Evolutionary conservation across 2,113 vertebrate genomes (phyloP), one percentile per base, ranked within the genome.

Genomic region (Morone saxatilis): DNA sequence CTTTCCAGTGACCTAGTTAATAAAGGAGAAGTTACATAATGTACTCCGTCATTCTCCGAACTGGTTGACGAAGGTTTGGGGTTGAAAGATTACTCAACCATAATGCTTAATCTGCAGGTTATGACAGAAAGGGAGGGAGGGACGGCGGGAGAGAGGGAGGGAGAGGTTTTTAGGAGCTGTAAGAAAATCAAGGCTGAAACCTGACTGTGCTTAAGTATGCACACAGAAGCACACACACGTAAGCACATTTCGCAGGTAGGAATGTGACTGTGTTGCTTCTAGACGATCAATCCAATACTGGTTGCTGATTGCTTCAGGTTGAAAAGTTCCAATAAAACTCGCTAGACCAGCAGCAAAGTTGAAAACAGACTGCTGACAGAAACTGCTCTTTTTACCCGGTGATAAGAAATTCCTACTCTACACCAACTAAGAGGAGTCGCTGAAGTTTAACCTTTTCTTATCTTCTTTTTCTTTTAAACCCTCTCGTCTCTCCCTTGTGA

Each of bases 71-170:
- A 87, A 80, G 76, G 82, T 76, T 81, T 80, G 54, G 66, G 59
- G 83, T 85, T 90, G 75, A 88, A 87, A n/a, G 78, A 88, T 93
- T 94, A 80, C 91, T 91, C 84, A 88, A 87, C 72, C 59, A 7
- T 45, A 76, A 81, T 76, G 78, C 86, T 75, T 89, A 86, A 93
- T 91, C 91, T 59, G 41, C 76, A 87, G 77, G 83, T 85, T 86
- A 47, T 83, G 85, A 91, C 84, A 90, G 77, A 56, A 63, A 69
- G 66, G n/a, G 66, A 61, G 57, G n/a, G 61, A 71, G 71, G 40
- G 71, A 31, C 31, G 31, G 31, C 31, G 56, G 36, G 71, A 45
- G 67, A 22, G 45, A 47, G 57, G 36, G 69, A 45, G 61, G 62
- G 63, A 43, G 67, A 40, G 14, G 38, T 56, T 45, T 53, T 48